These are phyloP conservation scores for Coryphaenoides rupestris DNA, from an alignment of 2,113 vertebrate species.

Conservation along the genomic window DNA sequence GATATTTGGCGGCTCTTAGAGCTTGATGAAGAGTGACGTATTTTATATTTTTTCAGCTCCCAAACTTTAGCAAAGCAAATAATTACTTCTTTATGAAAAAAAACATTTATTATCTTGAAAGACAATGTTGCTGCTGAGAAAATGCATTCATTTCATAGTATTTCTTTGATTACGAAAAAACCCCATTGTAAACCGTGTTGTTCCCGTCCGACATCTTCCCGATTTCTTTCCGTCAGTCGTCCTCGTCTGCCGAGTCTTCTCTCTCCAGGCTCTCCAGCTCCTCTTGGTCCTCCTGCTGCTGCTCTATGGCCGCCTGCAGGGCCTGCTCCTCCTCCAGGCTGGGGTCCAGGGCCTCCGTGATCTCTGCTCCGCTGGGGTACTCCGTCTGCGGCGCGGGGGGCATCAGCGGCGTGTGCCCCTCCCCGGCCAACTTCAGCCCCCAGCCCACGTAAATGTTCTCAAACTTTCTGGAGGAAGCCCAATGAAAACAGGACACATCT, in stretches of 20 bases:
- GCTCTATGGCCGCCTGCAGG: slow-evolving; percentile 72
- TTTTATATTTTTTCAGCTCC: too few relatives aligned
- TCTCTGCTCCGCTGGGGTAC: slow-evolving; percentile 77
- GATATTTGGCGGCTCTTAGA: too few relatives aligned
- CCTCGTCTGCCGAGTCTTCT: slow-evolving; percentile 77
- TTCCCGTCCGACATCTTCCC: too few relatives aligned
- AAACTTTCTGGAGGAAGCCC: slow-evolving; percentile 59
- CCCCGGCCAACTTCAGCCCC: slow-evolving; percentile 84
- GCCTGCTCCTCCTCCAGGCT: slow-evolving; percentile 81
- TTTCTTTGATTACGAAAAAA: too few relatives aligned
- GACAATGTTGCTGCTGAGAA: too few relatives aligned
- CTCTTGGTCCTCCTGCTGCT: slow-evolving; percentile 63
- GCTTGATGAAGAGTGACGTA: too few relatives aligned
- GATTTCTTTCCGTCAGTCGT: slow-evolving; percentile 45
- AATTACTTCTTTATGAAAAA: too few relatives aligned
- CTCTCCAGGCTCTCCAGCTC: slow-evolving; percentile 73
- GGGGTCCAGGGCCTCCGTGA: slow-evolving; percentile 81
- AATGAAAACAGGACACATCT: neutral
- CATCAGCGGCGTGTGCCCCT: slow-evolving; percentile 69
- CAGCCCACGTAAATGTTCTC: slow-evolving; percentile 93
- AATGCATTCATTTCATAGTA: too few relatives aligned
- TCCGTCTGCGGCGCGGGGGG: slow-evolving; percentile 71
- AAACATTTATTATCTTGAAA: too few relatives aligned
- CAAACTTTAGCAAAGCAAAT: too few relatives aligned
- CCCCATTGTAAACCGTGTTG: too few relatives aligned